These are phyloP conservation scores for Timema podura DNA, from an alignment of 2,888 invertebrate species.

Conservation along the genomic window DNA sequence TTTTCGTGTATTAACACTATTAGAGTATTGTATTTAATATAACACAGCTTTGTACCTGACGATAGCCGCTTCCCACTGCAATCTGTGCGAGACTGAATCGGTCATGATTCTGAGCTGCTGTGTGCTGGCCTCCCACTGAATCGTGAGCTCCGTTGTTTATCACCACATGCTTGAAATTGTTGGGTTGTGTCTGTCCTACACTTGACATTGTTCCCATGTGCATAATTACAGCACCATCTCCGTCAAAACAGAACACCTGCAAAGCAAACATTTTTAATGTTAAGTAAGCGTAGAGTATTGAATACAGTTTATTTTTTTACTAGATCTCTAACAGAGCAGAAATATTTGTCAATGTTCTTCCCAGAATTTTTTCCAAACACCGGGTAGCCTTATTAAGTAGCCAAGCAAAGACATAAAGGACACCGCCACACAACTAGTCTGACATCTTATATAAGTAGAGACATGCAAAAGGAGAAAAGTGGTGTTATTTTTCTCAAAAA, in stretches of 20 bases:
- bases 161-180: constrained; percentile 45
- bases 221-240: constrained; percentile 47
- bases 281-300: no score
- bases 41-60: constrained; percentile 35
- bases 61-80: constrained; percentile 42
- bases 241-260: constrained; percentile 44
- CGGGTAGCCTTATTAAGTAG: no score
- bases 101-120: constrained; percentile 36
- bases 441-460: no score
- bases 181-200: constrained; percentile 39
- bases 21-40: background rate
- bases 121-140: constrained; percentile 47
- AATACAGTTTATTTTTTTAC: no score
- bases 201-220: constrained; percentile 46
- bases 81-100: constrained; percentile 39
- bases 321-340: no score
- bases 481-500: no score
- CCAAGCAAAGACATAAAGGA: no score
- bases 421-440: no score
- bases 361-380: no score
- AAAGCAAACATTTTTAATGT: constrained; percentile 17
- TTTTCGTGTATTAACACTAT: no score
- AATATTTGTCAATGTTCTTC: no score
- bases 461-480: no score
- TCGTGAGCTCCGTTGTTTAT: constrained; percentile 48